Evolutionary conservation across 2,888 invertebrate species (phyloP).

Genomic region (Mesoligia furuncula): DNA sequence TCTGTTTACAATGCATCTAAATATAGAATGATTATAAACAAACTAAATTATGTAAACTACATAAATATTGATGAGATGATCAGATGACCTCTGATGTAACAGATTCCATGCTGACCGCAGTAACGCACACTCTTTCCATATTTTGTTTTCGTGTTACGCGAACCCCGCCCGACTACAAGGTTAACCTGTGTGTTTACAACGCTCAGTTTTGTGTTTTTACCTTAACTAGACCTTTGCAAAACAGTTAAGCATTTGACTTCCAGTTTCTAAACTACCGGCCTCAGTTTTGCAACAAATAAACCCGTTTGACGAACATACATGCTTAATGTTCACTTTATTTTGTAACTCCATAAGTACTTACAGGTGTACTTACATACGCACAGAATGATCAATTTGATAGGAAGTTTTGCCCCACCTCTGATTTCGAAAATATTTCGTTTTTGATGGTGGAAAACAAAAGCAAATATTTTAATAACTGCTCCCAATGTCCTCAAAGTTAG

Average conservation of each 20-base stretch:
- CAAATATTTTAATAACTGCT: conserved; percentile 23
- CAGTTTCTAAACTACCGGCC: conserved; percentile 56
- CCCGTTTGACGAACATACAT: conserved; percentile 53
- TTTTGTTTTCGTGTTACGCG: conserved; percentile 6
- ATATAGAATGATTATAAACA: conserved; percentile 16
- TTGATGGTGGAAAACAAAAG: conserved; percentile 12
- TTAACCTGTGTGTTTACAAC: conserved; percentile 17
- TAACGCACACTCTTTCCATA: conserved; percentile 35
- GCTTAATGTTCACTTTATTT: conserved; percentile 43
- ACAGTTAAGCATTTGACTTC: conserved; percentile 33
- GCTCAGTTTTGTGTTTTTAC: conserved; percentile 40
- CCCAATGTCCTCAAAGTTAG: conserved; percentile 22
- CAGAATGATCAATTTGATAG: not conserved
- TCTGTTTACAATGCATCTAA: conserved; percentile 4
- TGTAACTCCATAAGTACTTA: conserved; percentile 32
- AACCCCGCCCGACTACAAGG: conserved; percentile 31
- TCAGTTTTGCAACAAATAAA: conserved; percentile 60
- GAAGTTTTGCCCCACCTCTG: not conserved
- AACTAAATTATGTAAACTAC: conserved; percentile 18
- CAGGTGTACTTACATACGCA: not conserved
- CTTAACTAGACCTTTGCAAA: conserved; percentile 48
- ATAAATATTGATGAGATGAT: conserved; percentile 35
- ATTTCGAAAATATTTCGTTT: conserved; percentile 18
- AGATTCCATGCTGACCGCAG: conserved; percentile 17
- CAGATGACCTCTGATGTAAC: conserved; percentile 34